Conservation (phyloP, 2,797 vertebrate species). For the Mormyrops boulengeri region DNA sequence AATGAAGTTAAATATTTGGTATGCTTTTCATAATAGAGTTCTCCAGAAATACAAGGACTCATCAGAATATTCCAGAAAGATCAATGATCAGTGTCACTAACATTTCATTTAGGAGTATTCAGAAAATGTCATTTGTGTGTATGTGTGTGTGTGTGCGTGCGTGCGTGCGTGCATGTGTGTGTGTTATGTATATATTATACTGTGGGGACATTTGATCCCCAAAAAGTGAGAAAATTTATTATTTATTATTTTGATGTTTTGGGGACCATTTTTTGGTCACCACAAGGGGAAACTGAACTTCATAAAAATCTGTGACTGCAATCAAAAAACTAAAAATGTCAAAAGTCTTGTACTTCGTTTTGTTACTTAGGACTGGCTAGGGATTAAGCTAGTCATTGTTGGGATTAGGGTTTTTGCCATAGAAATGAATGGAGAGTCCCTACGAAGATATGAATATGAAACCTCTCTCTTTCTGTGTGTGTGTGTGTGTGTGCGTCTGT, state of each 20-base stretch:
- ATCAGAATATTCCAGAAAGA: background rate
- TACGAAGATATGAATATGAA: background rate
- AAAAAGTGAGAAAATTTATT: too few species aligned
- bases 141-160: background rate
- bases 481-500: background rate
- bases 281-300: background rate
- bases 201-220: background rate
- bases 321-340: background rate
- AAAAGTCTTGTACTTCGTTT: background rate
- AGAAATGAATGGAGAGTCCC: background rate
- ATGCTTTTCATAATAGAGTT: background rate
- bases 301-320: background rate
- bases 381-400: background rate
- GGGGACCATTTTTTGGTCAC: background rate
- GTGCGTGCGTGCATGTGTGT: too few species aligned
- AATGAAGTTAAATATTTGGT: background rate
- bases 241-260: background rate
- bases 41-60: background rate
- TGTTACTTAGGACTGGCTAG: background rate
- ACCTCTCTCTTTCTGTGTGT: background rate
- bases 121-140: background rate
- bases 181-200: background rate
- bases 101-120: background rate
- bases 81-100: background rate
- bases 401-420: background rate